A percentile compares a stretch with the other conserved stretches of the same genome.
These are phyloP conservation scores for Aspidiotus rigidus DNA, from an alignment of 2,888 invertebrate species.

Conservation along the genomic window DNA sequence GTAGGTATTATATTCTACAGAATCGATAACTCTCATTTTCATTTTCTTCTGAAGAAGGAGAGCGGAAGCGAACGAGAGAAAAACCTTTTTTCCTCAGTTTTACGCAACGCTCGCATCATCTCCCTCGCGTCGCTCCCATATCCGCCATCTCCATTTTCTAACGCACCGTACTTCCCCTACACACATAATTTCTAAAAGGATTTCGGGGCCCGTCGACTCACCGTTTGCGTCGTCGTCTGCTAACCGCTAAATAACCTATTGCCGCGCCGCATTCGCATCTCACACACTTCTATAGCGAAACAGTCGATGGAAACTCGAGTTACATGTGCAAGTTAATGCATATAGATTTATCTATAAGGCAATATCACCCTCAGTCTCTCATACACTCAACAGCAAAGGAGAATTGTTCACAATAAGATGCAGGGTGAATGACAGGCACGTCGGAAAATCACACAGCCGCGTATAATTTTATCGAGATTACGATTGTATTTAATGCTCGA, in stretches of 20 bases:
- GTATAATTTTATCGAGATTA: too few relatives aligned
- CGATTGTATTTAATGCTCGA: too few relatives aligned
- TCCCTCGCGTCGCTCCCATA: neutral
- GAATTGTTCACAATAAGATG: too few relatives aligned
- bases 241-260: neutral
- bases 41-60: conserved; percentile 2
- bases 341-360: too few relatives aligned
- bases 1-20: neutral
- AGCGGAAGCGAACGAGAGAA: neutral
- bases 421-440: too few relatives aligned
- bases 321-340: too few relatives aligned
- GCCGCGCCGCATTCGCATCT: neutral
- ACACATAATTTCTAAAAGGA: neutral
- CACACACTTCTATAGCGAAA: neutral
- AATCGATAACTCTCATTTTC: conserved; percentile 21
- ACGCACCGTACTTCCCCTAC: neutral
- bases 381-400: too few relatives aligned
- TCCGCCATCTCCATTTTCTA: neutral
- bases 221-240: neutral
- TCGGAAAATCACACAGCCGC: too few relatives aligned
- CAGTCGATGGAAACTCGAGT: too few relatives aligned
- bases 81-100: conserved; percentile 6
- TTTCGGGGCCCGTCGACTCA: neutral
- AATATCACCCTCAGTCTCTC: too few relatives aligned
- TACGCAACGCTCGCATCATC: neutral